Evolutionary conservation across 2,888 invertebrate species (phyloP), one percentile per base, ranked within the genome.

Genomic region (Cosmorhoe ocellata): DNA sequence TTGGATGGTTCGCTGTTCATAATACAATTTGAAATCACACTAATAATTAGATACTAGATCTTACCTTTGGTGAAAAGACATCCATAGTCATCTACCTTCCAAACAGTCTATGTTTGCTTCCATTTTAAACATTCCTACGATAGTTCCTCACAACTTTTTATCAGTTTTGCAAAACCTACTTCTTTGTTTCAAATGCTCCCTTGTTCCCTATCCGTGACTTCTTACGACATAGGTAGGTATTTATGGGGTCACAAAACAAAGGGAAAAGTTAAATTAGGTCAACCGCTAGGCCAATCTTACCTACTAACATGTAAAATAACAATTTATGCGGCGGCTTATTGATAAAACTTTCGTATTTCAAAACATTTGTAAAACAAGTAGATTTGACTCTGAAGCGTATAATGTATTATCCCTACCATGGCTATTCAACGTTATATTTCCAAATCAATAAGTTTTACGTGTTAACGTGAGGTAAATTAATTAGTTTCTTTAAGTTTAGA

Each of bases 31-130:
- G 18, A 18, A 18, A 18, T 2, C 2, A 18, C 3, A 24, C 5
- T 7, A 24, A 24, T 18, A 18, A 34, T 2, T 27, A 43, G 6
- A 33, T 10, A 14, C n/a, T 7, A 36, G 5, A 12, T 0, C 28
- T 13, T 67, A 72, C 72, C 64, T 63, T 69, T 11, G 40, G 31
- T 42, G 49, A 69, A 42, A 63, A 60, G 44, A 66, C 71, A 64
- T 71, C 75, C 84, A 84, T 84, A 42, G 61, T 81, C 79, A 76
- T 56, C 70, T 77, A 51, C 33, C 51, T 32, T 36, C 13, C 26
- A 7, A 48, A 13, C 13, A 37, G 45, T 34, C 41, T 22, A 11
- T 41, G 51, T 32, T 41, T n/a, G 45, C 24, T 41, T 31, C 40
- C 50, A 40, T 57, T 51, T 57, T 46, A 44, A 32, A 51, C 56